phyloP scores from a whole-genome alignment of 2,113 vertebrate genomes.

The Aix galericulata region DNA sequence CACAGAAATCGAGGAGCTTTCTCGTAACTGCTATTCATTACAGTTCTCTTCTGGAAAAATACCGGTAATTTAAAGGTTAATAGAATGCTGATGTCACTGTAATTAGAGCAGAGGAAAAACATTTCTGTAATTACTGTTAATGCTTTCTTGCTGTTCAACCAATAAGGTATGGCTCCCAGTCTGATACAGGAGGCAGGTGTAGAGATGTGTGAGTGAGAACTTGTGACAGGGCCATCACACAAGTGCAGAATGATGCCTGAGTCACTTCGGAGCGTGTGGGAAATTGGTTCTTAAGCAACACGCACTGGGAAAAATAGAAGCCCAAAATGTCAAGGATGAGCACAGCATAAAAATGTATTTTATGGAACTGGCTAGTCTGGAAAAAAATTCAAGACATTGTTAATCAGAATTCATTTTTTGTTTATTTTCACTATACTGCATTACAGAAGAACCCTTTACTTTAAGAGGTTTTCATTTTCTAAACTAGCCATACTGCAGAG shows the following conservation, averaged over 20 bases:
- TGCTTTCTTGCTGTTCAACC: slow-evolving; percentile 74
- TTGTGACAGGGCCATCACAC: slow-evolving; percentile 68
- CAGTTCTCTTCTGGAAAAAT: slow-evolving; percentile 66
- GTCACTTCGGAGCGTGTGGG: slow-evolving; percentile 33
- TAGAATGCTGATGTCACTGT: slow-evolving; percentile 70
- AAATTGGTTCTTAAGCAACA: slow-evolving; percentile 55
- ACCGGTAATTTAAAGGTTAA: slow-evolving; percentile 78
- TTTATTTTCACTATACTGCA: not conserved
- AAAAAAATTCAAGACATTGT: not conserved
- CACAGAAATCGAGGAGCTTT: not conserved
- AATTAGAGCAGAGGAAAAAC: slow-evolving; percentile 72
- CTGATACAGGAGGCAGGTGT: slow-evolving; percentile 65
- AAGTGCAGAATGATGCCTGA: slow-evolving; percentile 63
- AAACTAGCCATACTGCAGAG: not conserved
- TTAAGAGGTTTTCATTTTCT: slow-evolving; percentile 46
- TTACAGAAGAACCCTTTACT: slow-evolving; percentile 1
- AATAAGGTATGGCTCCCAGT: slow-evolving; percentile 49
- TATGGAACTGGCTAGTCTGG: not conserved
- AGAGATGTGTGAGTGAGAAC: slow-evolving; percentile 48
- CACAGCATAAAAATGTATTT: not conserved
- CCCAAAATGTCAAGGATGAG: slow-evolving; percentile 35
- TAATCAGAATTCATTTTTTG: slow-evolving; percentile 15
- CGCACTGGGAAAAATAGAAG: slow-evolving; percentile 51
- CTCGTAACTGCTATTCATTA: slow-evolving; percentile 38
- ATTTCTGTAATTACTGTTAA: slow-evolving; percentile 74